Conservation (phyloP, 2,888 invertebrate genomes). For the Unio delphinus region DNA sequence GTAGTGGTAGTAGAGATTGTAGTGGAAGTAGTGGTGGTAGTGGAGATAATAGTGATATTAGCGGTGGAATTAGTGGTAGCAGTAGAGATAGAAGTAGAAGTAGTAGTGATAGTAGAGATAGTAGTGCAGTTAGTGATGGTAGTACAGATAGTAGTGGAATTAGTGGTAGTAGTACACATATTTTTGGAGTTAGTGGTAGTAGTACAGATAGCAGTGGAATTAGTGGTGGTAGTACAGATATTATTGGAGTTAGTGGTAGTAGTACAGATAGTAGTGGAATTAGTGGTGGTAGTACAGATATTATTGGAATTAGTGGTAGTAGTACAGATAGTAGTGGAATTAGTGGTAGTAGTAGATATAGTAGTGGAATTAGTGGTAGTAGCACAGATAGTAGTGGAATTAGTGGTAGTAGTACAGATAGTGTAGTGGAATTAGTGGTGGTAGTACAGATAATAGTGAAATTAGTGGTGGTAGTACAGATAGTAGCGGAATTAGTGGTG, state of each 20-base stretch:
- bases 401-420: conserved; percentile 7
- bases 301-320: conserved; percentile 2
- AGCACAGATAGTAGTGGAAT: conserved; percentile 3
- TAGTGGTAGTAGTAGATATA: background rate
- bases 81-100: too few species aligned
- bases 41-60: too few species aligned
- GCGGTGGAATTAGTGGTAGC: too few species aligned
- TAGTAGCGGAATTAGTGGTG: background rate
- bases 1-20: too few species aligned
- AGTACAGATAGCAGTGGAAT: background rate
- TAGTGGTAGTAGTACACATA: too few species aligned
- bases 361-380: conserved; percentile 7
- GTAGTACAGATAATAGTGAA: conserved; percentile 5
- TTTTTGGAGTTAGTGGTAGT: background rate
- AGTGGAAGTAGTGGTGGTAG: too few species aligned
- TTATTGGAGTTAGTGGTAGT: background rate
- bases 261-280: background rate
- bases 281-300: conserved; percentile 5
- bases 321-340: background rate
- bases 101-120: too few species aligned
- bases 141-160: too few species aligned
- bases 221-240: too few species aligned
- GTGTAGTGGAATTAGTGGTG: conserved; percentile 7
- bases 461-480: background rate
- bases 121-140: background rate